Evolutionary conservation across 2,113 vertebrate species (phyloP), one percentile per base, ranked within the genome.

Genomic region (Pseudonaja textilis): DNA sequence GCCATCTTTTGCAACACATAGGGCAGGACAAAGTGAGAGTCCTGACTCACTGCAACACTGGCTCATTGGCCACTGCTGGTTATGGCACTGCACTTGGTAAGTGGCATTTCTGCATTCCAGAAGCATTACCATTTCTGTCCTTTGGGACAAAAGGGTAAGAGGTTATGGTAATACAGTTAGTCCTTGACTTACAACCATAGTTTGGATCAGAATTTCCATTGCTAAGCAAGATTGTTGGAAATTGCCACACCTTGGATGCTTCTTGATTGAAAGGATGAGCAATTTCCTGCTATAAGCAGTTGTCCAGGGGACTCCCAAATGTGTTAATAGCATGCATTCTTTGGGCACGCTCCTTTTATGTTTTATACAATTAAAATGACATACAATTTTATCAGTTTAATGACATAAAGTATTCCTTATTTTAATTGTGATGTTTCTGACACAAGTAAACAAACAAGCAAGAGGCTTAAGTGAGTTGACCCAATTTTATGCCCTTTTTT

Each of bases 41-140:
- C 90, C 98, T 98, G 85, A 98, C 98, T 5, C 98, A 98, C 97
- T 98, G 98, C 96, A 98, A 98, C 97, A 98, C 98, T 0, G 98
- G 98, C 50, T 98, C 98, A 1, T 97, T 98, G 92, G 98, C 98
- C 93, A 98, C 98, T 0, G 98, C 98, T 1, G 98, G 98, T 94
- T 98, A 98, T 5, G 98, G 98, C 81, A 98, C 98, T 0, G 98
- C 98, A 0, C 97, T 98, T 50, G 98, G 98, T 98, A 93, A 96
- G 94, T 23, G 52, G 50, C 47, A 61, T 57, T 26, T 7, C 11
- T 56, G 54, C 12, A 85, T 89, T 47, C 34, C 29, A 25, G 56
- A 64, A 69, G n/a, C 81, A 39, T 39, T 25, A 9, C n/a, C 4
- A 5, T 91, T 29, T 42, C 18, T 59, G 18, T 26, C 26, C 9